Percentiles rank a stretch among this genome's conserved stretches.
Evolutionary conservation across 2,797 vertebrate species (phyloP).

Genomic region (Coccyzus lansbergi): DNA sequence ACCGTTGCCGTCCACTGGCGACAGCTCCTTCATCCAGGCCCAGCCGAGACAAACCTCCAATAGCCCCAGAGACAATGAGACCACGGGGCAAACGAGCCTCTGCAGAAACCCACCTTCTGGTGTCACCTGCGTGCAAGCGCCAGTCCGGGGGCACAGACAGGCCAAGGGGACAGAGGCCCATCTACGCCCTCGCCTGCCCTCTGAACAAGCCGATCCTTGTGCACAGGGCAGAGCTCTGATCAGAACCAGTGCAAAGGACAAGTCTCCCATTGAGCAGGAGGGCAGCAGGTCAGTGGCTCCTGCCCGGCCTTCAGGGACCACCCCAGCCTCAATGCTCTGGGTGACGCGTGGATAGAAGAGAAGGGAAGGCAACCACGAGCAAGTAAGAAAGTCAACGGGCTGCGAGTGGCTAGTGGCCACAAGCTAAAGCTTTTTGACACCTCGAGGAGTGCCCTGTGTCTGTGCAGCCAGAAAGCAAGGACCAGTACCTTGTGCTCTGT

Average conservation of each 20-base stretch:
- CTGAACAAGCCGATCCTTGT: not conserved
- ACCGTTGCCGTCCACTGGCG: not conserved
- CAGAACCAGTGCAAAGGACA: not conserved
- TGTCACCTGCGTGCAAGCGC: accelerated
- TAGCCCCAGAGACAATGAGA: not conserved
- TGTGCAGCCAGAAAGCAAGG: not conserved
- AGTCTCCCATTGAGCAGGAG: not conserved
- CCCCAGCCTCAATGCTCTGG: slow-evolving; percentile 22
- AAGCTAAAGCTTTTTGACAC: not conserved
- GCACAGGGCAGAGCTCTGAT: not conserved
- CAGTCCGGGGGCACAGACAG: not conserved
- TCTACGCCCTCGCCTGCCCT: not conserved
- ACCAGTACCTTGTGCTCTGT: slow-evolving; percentile 92
- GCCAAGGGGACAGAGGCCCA: not conserved
- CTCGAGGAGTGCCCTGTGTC: not conserved
- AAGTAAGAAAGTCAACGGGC: slow-evolving; percentile 66
- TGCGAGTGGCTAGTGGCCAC: slow-evolving; percentile 55
- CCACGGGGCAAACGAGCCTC: accelerated
- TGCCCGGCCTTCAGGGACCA: slow-evolving; percentile 34
- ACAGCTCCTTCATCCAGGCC: not conserved
- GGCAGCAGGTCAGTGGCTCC: not conserved
- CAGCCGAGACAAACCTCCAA: not conserved
- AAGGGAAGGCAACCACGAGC: slow-evolving; percentile 25
- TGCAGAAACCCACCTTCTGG: not conserved
- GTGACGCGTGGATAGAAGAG: slow-evolving; percentile 9